Evolutionary conservation across 2,888 invertebrate genomes (phyloP), one percentile per base, ranked within the genome.

Genomic region (Cataglyphis altisquamis): DNA sequence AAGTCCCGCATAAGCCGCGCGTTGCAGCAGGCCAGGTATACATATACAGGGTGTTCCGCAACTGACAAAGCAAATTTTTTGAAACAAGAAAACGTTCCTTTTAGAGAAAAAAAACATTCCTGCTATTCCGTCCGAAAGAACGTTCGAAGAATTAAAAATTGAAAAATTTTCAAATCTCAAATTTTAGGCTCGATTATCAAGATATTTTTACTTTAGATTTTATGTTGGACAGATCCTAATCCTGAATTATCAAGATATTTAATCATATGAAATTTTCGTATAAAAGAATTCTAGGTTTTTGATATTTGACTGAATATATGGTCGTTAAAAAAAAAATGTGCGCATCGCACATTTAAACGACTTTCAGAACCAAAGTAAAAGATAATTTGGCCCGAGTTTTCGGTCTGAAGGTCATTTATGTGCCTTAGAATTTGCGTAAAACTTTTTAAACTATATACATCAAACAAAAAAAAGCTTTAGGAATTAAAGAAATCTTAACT

Each of bases 1-100:
- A 84, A 67, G 52, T 68, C 73, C 64, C 62, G 21, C 45, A 72
- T 82, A 88, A 88, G 85, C 84, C 66, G 18, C 67, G 12, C n/a
- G 63, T 64, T 36, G 66, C 66, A 55, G 25, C 64, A n/a, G 41
- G 25, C 55, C 66, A 66, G 62, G 55, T 66, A 66, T 66, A 74
- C 18, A 12, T 66, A 66, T 66, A 74, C 21, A 18, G 39, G 52
- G 64, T 48, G 64, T 64, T 75, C 25, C 75, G 75, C 48, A 75
- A 64, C 36, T 32, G 32, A 45, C 62, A 62, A 36, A 55, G 39
- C 36, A 18, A 55, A 36, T 15, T 21, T 66, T 41, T 66, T 18
- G 21, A 25, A 55, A 15, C 29, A 48, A 32, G n/a, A 72, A 73
- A 62, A 29, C 3, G 39, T 39, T 39, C 10, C 21, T 64, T 55